Base-by-base conservation (phyloP, 2,113 vertebrate genomes). In the Paramormyrops kingsleyae region DNA sequence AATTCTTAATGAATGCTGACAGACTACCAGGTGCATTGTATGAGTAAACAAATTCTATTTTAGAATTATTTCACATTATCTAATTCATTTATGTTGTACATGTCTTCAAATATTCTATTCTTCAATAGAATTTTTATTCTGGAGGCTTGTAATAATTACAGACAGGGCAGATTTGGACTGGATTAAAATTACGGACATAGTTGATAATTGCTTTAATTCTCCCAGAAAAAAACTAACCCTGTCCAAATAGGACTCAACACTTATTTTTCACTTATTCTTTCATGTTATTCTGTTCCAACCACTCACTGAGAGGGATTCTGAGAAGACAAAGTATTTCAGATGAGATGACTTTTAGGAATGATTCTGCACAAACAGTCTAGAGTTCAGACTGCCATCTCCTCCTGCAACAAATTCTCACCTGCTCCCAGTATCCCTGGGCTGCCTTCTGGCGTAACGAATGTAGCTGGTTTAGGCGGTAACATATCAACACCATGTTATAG, bases 401-500 rank as follows among this genome's bases (percentile, higher is more conserved):
- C 53, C 53, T 53, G 21, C 6, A 24, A 59, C 21, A 62, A 62
- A 62, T 62, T 31, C 62, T 93, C 93, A 97, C 97, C 95, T 96
- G 92, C 0, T 93, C 90, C 74, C 93, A 90, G 3, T 95, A 91
- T 70, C 92, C 90, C n/a, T 92, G 87, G 5, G 88, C 77, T 17
- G 89, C 92, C 13, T 27, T 90, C 49, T 93, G 92, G 50, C 91
- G 94, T 42, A 93, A 88, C 66, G 96, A 88, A 87, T 91, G 92
- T 90, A 95, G 89, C 8, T 90, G 94, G 62, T 92, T 91, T 7
- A 96, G 91, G 2, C 95, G 93, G 90, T 94, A 96, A 89, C 96
- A 97, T 31, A 95, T 92, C 1, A 91, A 94, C 90, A 97, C 95
- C 95, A 96, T 95, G 90, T 96, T 95, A 80, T 92, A 96, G 84